Base-by-base conservation (phyloP, 1,140 invertebrate genomes). In the Oreohelix idahoensis region DNA sequence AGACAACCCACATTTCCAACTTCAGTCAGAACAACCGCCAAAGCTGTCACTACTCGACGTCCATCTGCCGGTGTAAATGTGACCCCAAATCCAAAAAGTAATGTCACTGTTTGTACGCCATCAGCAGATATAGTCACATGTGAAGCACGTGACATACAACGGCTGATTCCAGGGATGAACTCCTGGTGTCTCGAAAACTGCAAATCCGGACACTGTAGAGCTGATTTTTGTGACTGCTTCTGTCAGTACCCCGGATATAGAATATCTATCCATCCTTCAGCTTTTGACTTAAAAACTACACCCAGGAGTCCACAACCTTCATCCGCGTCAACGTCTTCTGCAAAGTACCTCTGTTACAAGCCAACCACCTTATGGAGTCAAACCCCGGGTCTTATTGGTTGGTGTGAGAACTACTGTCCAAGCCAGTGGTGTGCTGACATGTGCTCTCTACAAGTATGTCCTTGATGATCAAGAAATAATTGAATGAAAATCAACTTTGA, bases 151-250 rank as follows among this genome's bases (percentile, higher is more conserved):
- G 81, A 76, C 0, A 79, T 83, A 32, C 81, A 85, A 45, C 42
- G 71, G 15, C 77, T 80, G 45, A 81, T 85, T 2, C 77, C 81
- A 8, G 84, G 78, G 17, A 85, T 85, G 84, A 45, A 69, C 36
- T 23, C 63, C 17, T 85, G 84, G 82, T 84, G 83, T 69, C 74
- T 78, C 35, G 39, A 76, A 32, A 83, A 79, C 66, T 84, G 83
- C 70, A 66, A 76, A 23, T 58, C 82, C 17, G 82, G 83, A 13
- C 76, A 75, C 29, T 84, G 83, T 63, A 73, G 42, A 0, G 0
- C 80, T 13, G 42, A 81, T 17, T 84, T 85, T 53, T 84, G 81
- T 35, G 35, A 45, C 51, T 84, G 83, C 77, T 84, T 75, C 71
- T 84, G 83, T 69, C 17, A 81, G 45, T 84, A 84, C 63, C 81